Base-by-base conservation (phyloP, 2,888 invertebrate genomes). In the Bugula neritina region DNA sequence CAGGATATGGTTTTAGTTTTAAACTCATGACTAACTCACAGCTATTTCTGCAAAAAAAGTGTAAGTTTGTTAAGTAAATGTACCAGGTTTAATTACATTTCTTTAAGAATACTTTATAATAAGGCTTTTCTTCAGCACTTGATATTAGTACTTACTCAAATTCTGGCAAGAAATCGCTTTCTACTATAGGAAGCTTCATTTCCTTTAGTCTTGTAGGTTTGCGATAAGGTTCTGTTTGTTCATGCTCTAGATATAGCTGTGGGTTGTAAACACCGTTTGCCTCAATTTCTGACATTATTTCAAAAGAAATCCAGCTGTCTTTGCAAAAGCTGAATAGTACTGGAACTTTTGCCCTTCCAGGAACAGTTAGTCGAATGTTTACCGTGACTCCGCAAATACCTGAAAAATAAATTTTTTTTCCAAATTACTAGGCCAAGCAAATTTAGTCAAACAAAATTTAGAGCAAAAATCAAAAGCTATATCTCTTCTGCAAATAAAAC, bases 221-320 rank as follows among this genome's bases (percentile, higher is more conserved):
- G 72, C 75, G 77, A 72, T 78, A 79, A 13, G 74, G 73, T 5
- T 63, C 43, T 0, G 73, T 75, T 3, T 79, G 78, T 35, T 76
- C 74, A 5, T 79, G 73, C 1, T 77, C 73, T 21, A 77, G 76
- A 27, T 31, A 31, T 13, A 63, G 31, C 5, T 2, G 5, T 13
- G 34, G 63, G n/a, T 63, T 31, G n/a, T 27, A 25, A 5, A 63
- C 63, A 31, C 25, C 27, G 10, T 27, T 17, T 13, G 31, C 27
- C 10, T 13, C 5, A 63, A 31, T 34, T 27, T 63, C 63, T 63
- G 25, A 27, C 27, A 63, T 21, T 3, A 63, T 31, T 27, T 63
- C 34, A 34, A 63, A 63, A 2, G 21, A 3, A 31, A 10, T 27
- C 17, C 13, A 27, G 34, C 17, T 17, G 5, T 5, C 17, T 31